Percentiles rank a stretch among this genome's conserved stretches.
Conservation (phyloP, 1,140 invertebrate species). For the Drosophila bifasciata region DNA sequence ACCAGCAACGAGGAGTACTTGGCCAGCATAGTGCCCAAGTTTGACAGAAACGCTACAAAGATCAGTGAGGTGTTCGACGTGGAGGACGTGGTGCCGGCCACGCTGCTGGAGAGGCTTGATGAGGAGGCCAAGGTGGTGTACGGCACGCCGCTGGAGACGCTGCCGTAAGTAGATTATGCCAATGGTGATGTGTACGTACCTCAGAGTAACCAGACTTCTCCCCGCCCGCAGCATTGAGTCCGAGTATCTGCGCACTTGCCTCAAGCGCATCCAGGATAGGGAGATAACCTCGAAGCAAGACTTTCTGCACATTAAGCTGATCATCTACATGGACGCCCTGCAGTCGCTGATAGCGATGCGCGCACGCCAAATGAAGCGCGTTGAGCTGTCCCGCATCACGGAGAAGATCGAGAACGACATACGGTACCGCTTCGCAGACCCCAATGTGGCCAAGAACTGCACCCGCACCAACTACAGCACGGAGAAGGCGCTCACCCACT, state of each 20-base stretch:
- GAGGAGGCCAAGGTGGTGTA: slow-evolving; percentile 74
- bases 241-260: slow-evolving; percentile 58
- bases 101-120: slow-evolving; percentile 66
- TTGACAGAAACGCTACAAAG: slow-evolving; percentile 61
- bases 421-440: slow-evolving; percentile 69
- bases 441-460: slow-evolving; percentile 53
- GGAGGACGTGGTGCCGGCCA: slow-evolving; percentile 60
- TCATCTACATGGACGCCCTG: slow-evolving; percentile 79
- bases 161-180: slow-evolving; percentile 62
- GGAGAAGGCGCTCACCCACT: slow-evolving; percentile 78
- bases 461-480: slow-evolving; percentile 63
- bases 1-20: slow-evolving; percentile 58
- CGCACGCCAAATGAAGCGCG: slow-evolving; percentile 57
- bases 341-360: slow-evolving; percentile 65
- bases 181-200: not conserved
- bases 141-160: slow-evolving; percentile 33
- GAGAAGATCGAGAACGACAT: slow-evolving; percentile 81
- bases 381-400: slow-evolving; percentile 68
- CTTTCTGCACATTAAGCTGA: slow-evolving; percentile 67
- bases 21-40: slow-evolving; percentile 66
- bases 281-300: slow-evolving; percentile 36
- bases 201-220: not conserved
- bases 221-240: slow-evolving; percentile 60
- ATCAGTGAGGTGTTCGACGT: slow-evolving; percentile 62
- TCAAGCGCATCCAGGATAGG: slow-evolving; percentile 57